A percentile compares a stretch with the other conserved stretches of the same genome.
Conservation (phyloP, 2,797 vertebrate species). For the Cryptoprocta ferox region DNA sequence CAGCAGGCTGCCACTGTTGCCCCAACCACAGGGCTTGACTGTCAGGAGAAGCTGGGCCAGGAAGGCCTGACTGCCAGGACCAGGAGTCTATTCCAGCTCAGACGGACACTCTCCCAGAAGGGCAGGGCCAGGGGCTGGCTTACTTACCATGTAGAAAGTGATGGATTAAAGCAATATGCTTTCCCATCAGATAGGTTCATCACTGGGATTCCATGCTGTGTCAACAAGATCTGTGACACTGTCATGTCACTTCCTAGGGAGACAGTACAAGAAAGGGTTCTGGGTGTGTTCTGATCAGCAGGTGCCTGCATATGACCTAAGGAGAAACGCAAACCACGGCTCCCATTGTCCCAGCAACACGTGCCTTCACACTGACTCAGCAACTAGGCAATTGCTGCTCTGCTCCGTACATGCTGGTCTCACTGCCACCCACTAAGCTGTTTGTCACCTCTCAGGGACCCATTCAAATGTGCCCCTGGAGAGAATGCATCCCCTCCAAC, state of each 20-base stretch:
- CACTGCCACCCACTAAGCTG: background rate
- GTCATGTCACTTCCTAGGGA: slow-evolving; percentile 92
- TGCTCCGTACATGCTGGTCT: background rate
- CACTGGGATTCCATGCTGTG: slow-evolving; percentile 96
- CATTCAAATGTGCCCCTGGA: background rate
- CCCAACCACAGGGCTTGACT: background rate
- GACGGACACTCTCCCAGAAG: background rate
- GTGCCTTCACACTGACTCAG: background rate
- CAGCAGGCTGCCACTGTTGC: background rate
- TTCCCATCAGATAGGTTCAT: slow-evolving; percentile 96
- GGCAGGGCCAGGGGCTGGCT: background rate
- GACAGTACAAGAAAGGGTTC: slow-evolving; percentile 56
- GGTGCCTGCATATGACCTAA: background rate
- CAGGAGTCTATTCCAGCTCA: background rate
- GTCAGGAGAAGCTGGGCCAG: background rate
- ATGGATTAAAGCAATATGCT: slow-evolving; percentile 95
- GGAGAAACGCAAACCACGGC: background rate
- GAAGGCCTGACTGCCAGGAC: background rate
- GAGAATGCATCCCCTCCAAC: background rate
- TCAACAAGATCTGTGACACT: slow-evolving; percentile 95
- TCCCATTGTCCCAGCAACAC: background rate
- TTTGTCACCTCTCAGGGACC: background rate
- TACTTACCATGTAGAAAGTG: slow-evolving; percentile 95
- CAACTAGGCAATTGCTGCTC: background rate
- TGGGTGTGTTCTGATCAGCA: background rate